A percentile compares a stretch with the other conserved stretches of the same genome.
phyloP scores from a whole-genome alignment of 1,140 invertebrate genomes.

The Sinella curviseta region DNA sequence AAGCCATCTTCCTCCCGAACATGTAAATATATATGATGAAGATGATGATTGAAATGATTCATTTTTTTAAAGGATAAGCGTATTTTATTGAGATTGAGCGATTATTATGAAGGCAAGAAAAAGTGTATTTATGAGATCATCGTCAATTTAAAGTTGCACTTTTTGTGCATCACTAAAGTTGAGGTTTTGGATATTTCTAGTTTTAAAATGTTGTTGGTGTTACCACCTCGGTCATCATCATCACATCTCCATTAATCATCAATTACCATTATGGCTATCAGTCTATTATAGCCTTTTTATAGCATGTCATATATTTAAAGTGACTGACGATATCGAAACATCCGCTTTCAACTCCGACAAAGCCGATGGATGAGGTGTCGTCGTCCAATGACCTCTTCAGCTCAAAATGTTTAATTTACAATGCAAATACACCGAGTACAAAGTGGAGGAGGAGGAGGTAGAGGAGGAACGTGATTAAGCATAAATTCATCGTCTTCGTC shows the following conservation, averaged over 20 bases:
- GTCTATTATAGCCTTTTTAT: not conserved
- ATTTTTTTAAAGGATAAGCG: no score
- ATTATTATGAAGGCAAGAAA: no score
- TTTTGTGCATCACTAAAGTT: not conserved
- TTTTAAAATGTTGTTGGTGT: not conserved
- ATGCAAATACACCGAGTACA: not conserved
- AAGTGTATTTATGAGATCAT: not conserved
- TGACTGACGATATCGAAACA: not conserved
- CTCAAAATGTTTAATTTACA: not conserved
- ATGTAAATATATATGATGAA: no score
- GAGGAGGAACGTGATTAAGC: not conserved
- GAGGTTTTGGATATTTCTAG: no score
- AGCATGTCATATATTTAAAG: not conserved
- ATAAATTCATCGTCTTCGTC: not conserved
- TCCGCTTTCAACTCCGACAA: no score
- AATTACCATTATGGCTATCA: not conserved
- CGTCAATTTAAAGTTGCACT: not conserved
- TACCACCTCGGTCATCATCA: not conserved
- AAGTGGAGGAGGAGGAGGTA: not conserved
- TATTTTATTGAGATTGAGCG: no score
- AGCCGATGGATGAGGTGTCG: no score
- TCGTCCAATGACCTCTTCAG: not conserved
- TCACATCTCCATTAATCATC: not conserved
- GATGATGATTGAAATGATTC: no score
- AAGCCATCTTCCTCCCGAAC: no score